Base-by-base conservation (phyloP, 2,797 vertebrate genomes). In the Sebastes hubbsi region DNA sequence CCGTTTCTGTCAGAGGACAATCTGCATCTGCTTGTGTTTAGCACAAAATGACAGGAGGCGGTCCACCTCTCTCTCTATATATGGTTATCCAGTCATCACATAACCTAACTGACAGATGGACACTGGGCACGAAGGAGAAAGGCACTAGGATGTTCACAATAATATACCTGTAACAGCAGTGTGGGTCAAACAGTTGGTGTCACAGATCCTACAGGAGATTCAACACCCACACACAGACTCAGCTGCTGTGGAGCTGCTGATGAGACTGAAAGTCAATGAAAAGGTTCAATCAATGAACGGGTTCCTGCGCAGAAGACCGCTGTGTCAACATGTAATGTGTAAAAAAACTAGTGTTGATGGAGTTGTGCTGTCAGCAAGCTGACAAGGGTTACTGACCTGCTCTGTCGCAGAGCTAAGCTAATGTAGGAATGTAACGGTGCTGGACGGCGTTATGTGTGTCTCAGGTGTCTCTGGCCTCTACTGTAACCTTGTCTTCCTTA, bases 1-100 rank as follows among this genome's bases (percentile, higher is more conserved):
- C 60, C 9, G 55, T 54, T 78, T 83, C 82, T 75, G 75, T 89
- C 80, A 82, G 55, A 84, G 78, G 75, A 82, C 65, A 38, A 79
- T 77, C 77, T 72, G 29, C 72, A 65, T 79, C 62, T 75, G 30
- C 65, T 75, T 5, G 30, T 58, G 73, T 80, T 83, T 73, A 75
- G 52, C 80, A 69, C 72, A 82, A 85, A 86, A 75, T 65, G 81
- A 85, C 72, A 87, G 38, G 59, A 65, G 70, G 67, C 18, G 3
- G 58, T 29, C 20, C 24, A 22, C 55, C 55, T 76, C 74, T 74
- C 70, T 64, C 65, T 80, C 58, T 77, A 62, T 49, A 46, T 55
- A 49, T 49, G 29, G 27, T 36, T 6, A 7, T 81, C 75, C 69
- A 67, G 36, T 65, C 46, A 54, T 65, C 46, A 55, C 18, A 71